Evolutionary conservation across 2,797 vertebrate genomes (phyloP), one percentile per base, ranked within the genome.

Genomic region (Syncerus caffer): DNA sequence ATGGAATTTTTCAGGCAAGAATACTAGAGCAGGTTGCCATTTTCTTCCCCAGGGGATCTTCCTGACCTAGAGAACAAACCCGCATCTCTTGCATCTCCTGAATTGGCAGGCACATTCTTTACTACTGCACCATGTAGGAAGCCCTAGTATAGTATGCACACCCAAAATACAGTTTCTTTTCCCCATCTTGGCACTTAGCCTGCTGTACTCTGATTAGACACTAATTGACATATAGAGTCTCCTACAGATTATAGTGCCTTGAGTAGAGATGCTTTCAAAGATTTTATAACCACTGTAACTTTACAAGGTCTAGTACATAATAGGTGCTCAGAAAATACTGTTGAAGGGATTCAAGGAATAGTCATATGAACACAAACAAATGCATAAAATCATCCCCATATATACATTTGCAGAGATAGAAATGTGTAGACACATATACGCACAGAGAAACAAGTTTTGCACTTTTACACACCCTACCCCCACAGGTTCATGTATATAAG

Each of bases 191-290:
- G 57, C 29, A 29, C n/a, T 80, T 71, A n/a, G n/a, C 6, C 64
- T 79, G 47, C 15, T 83, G 85, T 71, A 38, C 45, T 93, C 38
- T 88, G 34, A 85, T 64, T 89, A 62, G 38, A 29, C 88, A 88
- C 27, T 90, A 90, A 89, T 10, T 78, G 57, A 95, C 47, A 12
- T 78, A 74, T 16, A 93, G 86, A 78, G 45, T 11, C 13, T 13
- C 13, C 62, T 27, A 58, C 57, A 55, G 25, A 67, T 45, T n/a
- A 23, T 31, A 79, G 55, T 25, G 95, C 23, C 53, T 50, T 74
- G 42, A 95, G 27, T 67, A 84, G 85, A 96, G 71, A 83, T 87
- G 74, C 47, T 96, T 95, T 89, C 53, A 83, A 95, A 85, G 58
- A 88, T 78, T 85, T 85, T 79, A 89, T 80, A 86, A 84, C 27